These are phyloP conservation scores for Serranus cabrilla DNA, from an alignment of 2,797 vertebrate species.

Conservation along the genomic window DNA sequence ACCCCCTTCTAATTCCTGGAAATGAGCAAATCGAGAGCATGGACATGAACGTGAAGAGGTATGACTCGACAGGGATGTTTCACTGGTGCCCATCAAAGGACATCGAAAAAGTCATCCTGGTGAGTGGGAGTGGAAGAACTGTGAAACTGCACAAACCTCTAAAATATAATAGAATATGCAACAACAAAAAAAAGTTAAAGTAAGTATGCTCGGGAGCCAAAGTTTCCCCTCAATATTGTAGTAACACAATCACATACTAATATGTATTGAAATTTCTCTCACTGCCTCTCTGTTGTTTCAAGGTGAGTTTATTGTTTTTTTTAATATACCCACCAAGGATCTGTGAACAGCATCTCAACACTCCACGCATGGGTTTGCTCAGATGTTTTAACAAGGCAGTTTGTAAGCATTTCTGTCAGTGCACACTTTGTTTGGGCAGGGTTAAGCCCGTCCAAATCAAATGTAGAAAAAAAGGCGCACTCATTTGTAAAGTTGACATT, in stretches of 20 bases:
- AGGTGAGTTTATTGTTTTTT: constrained; percentile 83
- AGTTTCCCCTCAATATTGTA: constrained; percentile 56
- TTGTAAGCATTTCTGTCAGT: constrained; percentile 67
- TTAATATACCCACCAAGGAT: constrained; percentile 51
- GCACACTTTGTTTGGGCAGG: constrained; percentile 10
- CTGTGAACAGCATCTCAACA: constrained; percentile 48
- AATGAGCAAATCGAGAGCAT: constrained; percentile 99
- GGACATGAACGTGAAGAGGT: constrained; percentile 98
- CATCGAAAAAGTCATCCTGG: constrained; percentile 99
- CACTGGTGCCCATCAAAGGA: constrained; percentile 99
- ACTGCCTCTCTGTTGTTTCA: constrained; percentile 84
- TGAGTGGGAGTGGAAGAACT: constrained; percentile 80
- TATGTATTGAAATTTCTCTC: constrained; percentile 81
- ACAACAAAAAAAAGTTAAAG: constrained; percentile 28
- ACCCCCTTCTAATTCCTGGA: constrained; percentile 95
- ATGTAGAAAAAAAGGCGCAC: background rate
- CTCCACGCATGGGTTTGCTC: constrained; percentile 71
- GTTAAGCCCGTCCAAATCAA: constrained; percentile 12
- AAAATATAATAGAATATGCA: constrained; percentile 2
- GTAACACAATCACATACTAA: constrained; percentile 76
- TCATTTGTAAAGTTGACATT: background rate
- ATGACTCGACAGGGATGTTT: constrained; percentile 99
- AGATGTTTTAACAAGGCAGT: constrained; percentile 56
- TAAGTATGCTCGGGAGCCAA: constrained; percentile 64
- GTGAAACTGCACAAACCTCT: constrained; percentile 8